phyloP scores from a whole-genome alignment of 2,888 invertebrate genomes.

The Diogma glabrata region DNA sequence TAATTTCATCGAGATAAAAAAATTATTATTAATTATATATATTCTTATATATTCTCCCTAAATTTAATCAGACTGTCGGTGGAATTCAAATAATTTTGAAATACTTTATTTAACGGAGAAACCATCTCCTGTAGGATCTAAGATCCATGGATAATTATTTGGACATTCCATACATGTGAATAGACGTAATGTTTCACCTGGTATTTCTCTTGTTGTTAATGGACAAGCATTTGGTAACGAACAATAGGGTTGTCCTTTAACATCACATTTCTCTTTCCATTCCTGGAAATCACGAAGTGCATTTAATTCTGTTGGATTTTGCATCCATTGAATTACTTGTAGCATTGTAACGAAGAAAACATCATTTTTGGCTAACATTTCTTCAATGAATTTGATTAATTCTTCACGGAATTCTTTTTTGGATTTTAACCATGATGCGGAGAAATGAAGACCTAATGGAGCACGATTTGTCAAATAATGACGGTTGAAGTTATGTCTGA shows the following conservation, averaged over 20 bases:
- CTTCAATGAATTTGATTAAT: conserved; percentile 84
- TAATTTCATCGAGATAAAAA: no score
- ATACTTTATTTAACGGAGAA: conserved; percentile 54
- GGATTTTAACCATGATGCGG: conserved; percentile 89
- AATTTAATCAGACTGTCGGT: conserved; percentile 36
- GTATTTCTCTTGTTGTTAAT: conserved; percentile 76
- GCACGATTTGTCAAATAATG: conserved; percentile 90
- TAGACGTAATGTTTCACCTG: conserved; percentile 81
- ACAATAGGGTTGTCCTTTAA: conserved; percentile 87
- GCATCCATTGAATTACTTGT: conserved; percentile 93
- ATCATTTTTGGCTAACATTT: conserved; percentile 78
- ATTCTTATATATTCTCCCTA: not conserved
- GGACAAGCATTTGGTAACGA: conserved; percentile 86
- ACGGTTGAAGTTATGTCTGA: conserved; percentile 89
- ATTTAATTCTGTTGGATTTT: conserved; percentile 80
- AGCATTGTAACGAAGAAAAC: conserved; percentile 89
- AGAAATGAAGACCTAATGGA: conserved; percentile 85
- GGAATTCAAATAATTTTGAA: conserved; percentile 32
- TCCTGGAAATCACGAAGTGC: conserved; percentile 82
- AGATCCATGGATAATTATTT: conserved; percentile 88
- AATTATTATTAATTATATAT: no score
- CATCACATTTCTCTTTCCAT: conserved; percentile 93
- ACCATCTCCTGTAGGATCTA: conserved; percentile 90
- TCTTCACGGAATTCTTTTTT: conserved; percentile 88
- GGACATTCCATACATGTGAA: conserved; percentile 96